These are phyloP conservation scores for Varanus salvator DNA, from an alignment of 2,113 vertebrate species.

Conservation along the genomic window DNA sequence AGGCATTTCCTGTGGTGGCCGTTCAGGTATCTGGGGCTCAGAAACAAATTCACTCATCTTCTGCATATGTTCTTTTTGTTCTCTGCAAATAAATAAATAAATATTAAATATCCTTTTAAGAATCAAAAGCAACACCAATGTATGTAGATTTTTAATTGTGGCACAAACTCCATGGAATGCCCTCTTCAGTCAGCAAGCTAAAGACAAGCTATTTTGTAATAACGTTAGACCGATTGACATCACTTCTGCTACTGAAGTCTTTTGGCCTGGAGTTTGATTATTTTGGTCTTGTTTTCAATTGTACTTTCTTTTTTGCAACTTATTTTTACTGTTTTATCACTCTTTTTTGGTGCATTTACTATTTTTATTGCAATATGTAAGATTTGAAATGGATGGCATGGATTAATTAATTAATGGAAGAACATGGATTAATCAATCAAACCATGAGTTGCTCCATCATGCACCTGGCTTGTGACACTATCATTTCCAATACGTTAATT, in stretches of 20 bases:
- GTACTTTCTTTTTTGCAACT: not conserved
- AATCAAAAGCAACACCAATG: not conserved
- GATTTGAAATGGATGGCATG: too few relatives aligned
- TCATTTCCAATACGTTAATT: too few relatives aligned
- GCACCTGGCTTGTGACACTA: too few relatives aligned
- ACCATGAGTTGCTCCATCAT: too few relatives aligned
- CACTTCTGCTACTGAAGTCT: not conserved
- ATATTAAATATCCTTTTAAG: constrained; percentile 34
- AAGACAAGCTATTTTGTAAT: not conserved
- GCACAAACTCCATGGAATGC: not conserved
- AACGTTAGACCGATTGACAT: not conserved
- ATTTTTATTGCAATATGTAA: not conserved
- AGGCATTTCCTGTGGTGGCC: constrained; percentile 66
- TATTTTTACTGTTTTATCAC: not conserved
- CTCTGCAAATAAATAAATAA: constrained; percentile 72
- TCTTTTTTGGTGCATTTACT: not conserved
- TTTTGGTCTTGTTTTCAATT: not conserved
- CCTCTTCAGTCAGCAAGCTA: not conserved
- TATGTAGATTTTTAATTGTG: not conserved
- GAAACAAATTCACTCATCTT: constrained; percentile 80
- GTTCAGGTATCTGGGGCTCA: constrained; percentile 70
- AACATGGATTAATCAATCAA: too few relatives aligned
- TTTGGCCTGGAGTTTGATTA: not conserved
- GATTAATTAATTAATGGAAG: too few relatives aligned
- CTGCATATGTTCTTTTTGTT: constrained; percentile 84